Evolutionary conservation across 2,797 vertebrate genomes (phyloP).

Genomic region (Centropyge bicolor): DNA sequence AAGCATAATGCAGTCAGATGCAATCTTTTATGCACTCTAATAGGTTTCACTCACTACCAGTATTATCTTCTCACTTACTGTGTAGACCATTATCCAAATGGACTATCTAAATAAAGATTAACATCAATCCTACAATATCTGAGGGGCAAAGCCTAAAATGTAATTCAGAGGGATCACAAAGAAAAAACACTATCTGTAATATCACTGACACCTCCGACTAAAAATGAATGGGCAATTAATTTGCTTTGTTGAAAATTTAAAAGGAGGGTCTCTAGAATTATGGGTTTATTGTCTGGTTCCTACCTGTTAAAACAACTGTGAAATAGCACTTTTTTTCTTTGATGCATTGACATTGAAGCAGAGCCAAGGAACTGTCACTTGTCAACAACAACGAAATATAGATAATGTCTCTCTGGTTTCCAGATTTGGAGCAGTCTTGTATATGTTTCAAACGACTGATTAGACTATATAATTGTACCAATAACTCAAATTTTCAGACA

Average conservation of each 20-base stretch:
- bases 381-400: neutral
- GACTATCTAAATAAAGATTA: conserved; percentile 19
- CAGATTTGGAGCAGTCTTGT: conserved; percentile 1
- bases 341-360: neutral
- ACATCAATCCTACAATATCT: neutral
- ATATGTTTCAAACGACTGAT: conserved; percentile 11
- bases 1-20: conserved; percentile 32
- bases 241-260: neutral
- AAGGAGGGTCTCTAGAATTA: neutral
- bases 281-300: neutral
- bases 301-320: conserved; percentile 15
- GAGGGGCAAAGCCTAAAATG: neutral
- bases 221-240: neutral
- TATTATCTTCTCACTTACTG: conserved; percentile 24
- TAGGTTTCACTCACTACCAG: conserved; percentile 17
- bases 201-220: neutral
- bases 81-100: conserved; percentile 6
- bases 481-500: no score
- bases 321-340: conserved; percentile 20
- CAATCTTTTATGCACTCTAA: conserved; percentile 34
- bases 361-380: conserved; percentile 23
- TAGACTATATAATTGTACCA: neutral
- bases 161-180: conserved; percentile 3
- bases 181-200: neutral
- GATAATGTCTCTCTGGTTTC: conserved; percentile 5